Base-by-base conservation (phyloP, 37 sponge, comb jelly and placozoan species). In the Diacarnus erythraeanus region DNA sequence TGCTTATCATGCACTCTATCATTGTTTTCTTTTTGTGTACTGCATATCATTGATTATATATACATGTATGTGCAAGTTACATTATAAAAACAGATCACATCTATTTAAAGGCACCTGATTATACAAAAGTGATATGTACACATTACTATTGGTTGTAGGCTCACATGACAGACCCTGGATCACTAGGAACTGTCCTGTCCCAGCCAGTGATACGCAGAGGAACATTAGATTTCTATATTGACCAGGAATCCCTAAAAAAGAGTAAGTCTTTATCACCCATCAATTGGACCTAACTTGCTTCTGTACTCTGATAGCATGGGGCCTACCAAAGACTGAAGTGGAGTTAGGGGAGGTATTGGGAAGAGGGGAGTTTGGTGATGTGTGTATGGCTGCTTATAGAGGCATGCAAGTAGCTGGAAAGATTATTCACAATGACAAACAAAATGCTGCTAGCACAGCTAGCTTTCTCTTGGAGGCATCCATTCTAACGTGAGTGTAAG, bases 321-420 rank as follows among this genome's bases (percentile, higher is more conserved):
- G 83, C 25, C 57, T 97, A 1, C 43, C 74, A 1, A 61, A 40
- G 61, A 64, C 77, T 4, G 95, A 90, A 23, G 47, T 97, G 43
- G 80, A 77, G 40, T n/a, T 89, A 31, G 77, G 77, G 20, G 73
- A 89, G 0, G 12, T 10, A 61, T 38, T 97, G 6, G 98, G 95
- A 2, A 70, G 76, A 59, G 98, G 98, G 75, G 95, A 94, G 75
- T 97, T 94, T 86, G 95, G 98, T 69, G 98, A 90, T 65, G 95
- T 97, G 18, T 74, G 79, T 69, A 70, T 83, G 30, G 98, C 94
- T 4, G 34, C 34, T 1, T 94, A 92, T 78, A 54, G 82, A 43
- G 95, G 91, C 6, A 65, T 75, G 34, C 81, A 79, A 44, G 91
- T 97, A 23, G 98, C 98, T n/a, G 89, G 90, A 26, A 94, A 97